These are phyloP conservation scores for Martes martes DNA, from an alignment of 2,113 vertebrate species.

Conservation along the genomic window DNA sequence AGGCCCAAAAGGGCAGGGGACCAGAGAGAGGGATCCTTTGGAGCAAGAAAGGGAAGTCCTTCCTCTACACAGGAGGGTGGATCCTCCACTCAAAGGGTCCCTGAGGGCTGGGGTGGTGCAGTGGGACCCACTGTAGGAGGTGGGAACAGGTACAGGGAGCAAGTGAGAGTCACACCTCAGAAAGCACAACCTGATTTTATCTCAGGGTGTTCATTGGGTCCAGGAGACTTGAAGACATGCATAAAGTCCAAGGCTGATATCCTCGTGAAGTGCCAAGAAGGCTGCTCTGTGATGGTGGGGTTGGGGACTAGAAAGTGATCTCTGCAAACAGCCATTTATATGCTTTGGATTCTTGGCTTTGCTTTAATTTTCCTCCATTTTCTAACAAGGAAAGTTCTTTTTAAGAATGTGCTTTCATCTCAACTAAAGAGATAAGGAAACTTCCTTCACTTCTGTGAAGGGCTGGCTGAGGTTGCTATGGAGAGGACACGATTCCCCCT, in stretches of 20 bases:
- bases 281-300: not conserved
- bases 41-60: not conserved
- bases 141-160: not conserved
- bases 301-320: not conserved
- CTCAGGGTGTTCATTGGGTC: not conserved
- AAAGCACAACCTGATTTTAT: not conserved
- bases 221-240: not conserved
- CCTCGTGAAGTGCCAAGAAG: not conserved
- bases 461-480: not conserved
- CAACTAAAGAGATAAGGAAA: not conserved
- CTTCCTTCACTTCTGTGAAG: not conserved
- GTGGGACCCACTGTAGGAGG: not conserved
- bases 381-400: not conserved
- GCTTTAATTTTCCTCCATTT: not conserved
- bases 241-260: not conserved
- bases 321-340: not conserved
- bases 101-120: not conserved
- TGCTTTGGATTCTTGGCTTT: not conserved
- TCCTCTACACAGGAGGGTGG: not conserved
- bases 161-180: not conserved
- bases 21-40: not conserved
- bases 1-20: fast-evolving
- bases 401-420: not conserved
- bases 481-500: not conserved
- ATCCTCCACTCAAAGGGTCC: too few relatives aligned